These are phyloP conservation scores for Rhabdophis nuchalis DNA, from an alignment of 2,797 vertebrate species.

Conservation along the genomic window DNA sequence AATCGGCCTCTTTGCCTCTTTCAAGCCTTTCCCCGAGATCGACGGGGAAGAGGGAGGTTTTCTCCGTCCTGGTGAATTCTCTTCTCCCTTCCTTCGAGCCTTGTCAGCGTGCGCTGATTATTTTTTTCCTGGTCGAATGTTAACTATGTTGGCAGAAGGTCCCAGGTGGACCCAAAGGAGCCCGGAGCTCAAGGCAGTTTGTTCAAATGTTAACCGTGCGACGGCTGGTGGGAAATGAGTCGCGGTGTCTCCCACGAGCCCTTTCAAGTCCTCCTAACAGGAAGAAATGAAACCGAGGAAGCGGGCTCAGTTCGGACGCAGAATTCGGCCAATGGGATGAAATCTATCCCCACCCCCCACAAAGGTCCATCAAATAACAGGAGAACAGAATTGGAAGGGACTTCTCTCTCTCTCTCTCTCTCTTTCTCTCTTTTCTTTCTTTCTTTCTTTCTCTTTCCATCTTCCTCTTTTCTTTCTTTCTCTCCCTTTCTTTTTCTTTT, in stretches of 20 bases:
- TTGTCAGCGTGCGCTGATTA: neutral
- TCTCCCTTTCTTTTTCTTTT: fast-evolving
- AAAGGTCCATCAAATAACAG: neutral
- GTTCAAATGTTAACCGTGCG: neutral
- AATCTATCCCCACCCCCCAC: neutral
- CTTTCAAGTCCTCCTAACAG: neutral
- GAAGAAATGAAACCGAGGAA: neutral
- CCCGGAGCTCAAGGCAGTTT: conserved; percentile 7
- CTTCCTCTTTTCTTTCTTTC: too few species aligned
- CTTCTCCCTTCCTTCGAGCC: neutral
- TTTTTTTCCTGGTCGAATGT: neutral
- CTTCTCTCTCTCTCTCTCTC: too few species aligned
- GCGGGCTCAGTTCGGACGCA: neutral
- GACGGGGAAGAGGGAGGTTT: neutral
- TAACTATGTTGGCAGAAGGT: conserved; percentile 16
- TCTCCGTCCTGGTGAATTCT: conserved; percentile 1
- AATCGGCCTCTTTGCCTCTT: neutral
- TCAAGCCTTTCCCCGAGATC: neutral
- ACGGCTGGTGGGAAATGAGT: neutral
- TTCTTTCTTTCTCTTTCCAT: too few species aligned
- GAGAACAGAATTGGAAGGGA: neutral
- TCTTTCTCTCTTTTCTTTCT: too few species aligned
- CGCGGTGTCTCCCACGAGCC: neutral
- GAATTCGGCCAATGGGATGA: neutral
- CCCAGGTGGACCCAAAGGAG: neutral